Evolutionary conservation across 2,797 vertebrate genomes (phyloP).

Genomic region (Sphenodon punctatus): DNA sequence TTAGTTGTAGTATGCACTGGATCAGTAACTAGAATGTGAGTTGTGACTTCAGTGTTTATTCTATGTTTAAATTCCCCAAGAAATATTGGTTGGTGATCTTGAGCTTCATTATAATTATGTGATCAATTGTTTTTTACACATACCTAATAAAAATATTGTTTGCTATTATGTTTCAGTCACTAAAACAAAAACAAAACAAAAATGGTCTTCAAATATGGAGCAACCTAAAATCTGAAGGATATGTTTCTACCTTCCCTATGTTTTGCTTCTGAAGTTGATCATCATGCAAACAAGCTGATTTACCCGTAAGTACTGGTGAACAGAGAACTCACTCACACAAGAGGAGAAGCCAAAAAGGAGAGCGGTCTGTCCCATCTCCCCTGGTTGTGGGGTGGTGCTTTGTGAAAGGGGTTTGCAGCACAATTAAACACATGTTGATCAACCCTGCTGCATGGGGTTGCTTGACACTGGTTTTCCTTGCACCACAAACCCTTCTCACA

Average conservation of each 20-base stretch:
- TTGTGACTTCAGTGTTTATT: not conserved
- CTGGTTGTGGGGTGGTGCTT: too few species aligned
- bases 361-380: too few species aligned
- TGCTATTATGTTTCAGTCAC: not conserved
- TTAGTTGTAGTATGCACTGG: not conserved
- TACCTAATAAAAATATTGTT: not conserved
- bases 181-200: not conserved
- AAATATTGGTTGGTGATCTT: not conserved
- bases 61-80: not conserved
- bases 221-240: conserved; percentile 2
- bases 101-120: not conserved
- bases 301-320: not conserved
- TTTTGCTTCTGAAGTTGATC: conserved; percentile 21
- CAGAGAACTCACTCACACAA: too few species aligned
- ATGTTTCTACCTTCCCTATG: not conserved
- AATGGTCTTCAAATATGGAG: not conserved
- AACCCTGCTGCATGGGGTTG: too few species aligned
- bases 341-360: too few species aligned
- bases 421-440: too few species aligned
- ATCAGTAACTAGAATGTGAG: not conserved
- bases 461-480: too few species aligned
- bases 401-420: too few species aligned
- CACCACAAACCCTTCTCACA: too few species aligned
- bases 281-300: not conserved
- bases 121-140: not conserved